Evolutionary conservation across 92 coral and sea anemone species (phyloP).

Genomic region (Actinernus sp.): DNA sequence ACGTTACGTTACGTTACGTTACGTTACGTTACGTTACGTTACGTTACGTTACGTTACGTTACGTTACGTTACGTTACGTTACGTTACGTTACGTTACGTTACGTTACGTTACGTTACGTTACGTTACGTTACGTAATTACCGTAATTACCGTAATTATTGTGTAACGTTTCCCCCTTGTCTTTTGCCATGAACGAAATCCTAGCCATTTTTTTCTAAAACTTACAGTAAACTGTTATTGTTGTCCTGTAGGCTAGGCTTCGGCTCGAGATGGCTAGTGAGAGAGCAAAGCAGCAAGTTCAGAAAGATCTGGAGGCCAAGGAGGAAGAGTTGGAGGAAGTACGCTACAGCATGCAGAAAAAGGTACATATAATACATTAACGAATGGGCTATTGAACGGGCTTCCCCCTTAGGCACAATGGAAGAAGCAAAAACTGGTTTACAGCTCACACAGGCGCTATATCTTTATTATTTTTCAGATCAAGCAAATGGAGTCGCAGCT

Average conservation of each 20-base stretch:
- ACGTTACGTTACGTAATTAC: too few relatives aligned
- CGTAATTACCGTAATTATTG: too few relatives aligned
- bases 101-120: too few relatives aligned
- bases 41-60: too few relatives aligned
- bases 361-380: too few relatives aligned
- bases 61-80: too few relatives aligned
- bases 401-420: not conserved
- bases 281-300: constrained; percentile 79
- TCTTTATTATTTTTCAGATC: constrained; percentile 53
- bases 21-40: too few relatives aligned
- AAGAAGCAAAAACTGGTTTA: not conserved
- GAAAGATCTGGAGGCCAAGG: constrained; percentile 85
- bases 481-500: constrained; percentile 93
- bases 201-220: not conserved
- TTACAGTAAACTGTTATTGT: not conserved
- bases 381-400: too few relatives aligned
- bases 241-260: constrained; percentile 95
- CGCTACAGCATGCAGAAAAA: constrained; percentile 81
- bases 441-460: too few relatives aligned
- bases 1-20: too few relatives aligned
- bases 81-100: too few relatives aligned
- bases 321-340: constrained; percentile 91
- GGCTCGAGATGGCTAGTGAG: constrained; percentile 95
- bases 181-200: not conserved
- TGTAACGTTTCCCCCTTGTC: not conserved